Conservation (phyloP, 2,113 vertebrate genomes). For the Alouatta palliata region DNA sequence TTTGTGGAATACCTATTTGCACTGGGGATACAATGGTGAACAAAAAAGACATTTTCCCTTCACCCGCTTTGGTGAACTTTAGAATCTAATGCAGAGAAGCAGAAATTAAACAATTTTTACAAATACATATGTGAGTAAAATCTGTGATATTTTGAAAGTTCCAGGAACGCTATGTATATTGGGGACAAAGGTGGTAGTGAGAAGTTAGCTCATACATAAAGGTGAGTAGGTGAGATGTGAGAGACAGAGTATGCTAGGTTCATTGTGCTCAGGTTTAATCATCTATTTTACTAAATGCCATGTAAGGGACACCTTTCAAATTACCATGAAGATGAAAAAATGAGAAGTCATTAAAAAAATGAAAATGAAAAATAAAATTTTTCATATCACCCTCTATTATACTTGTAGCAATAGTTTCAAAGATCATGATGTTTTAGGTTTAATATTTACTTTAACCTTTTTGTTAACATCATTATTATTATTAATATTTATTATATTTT, state of each 20-base stretch:
- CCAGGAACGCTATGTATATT: not conserved
- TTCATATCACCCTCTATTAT: not conserved
- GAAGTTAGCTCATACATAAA: not conserved
- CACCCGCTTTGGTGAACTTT: not conserved
- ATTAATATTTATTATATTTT: no score
- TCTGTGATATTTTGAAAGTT: not conserved
- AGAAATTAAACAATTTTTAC: conserved; percentile 27
- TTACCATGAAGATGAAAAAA: not conserved
- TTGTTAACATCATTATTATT: not conserved
- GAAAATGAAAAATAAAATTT: conserved; percentile 9
- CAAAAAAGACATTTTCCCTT: not conserved
- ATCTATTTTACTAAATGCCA: not conserved
- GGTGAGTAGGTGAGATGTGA: not conserved
- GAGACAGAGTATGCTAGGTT: not conserved
- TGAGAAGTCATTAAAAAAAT: conserved; percentile 1
- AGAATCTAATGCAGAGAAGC: not conserved
- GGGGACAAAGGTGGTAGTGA: not conserved
- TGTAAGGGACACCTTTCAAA: not conserved
- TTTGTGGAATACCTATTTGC: not conserved
- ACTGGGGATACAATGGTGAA: not conserved
- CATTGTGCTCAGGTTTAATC: not conserved
- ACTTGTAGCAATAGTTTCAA: not conserved
- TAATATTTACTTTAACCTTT: not conserved
- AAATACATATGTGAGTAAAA: not conserved
- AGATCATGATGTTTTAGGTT: not conserved